Conservation (phyloP, 2,113 vertebrate species). For the Salvelinus sp. region DNA sequence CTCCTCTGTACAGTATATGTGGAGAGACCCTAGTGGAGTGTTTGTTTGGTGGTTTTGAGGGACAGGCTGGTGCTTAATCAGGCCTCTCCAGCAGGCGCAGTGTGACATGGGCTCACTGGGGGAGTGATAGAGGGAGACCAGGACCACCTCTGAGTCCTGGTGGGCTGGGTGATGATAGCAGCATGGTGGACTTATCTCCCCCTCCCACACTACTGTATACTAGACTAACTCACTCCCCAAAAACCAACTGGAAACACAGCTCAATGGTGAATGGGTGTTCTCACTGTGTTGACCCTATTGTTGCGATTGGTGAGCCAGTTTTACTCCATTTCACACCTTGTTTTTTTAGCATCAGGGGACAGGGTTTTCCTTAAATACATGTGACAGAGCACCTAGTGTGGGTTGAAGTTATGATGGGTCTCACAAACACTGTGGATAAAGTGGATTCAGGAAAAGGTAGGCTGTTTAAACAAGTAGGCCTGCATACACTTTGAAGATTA, state of each 20-base stretch:
- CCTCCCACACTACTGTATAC: slow-evolving; percentile 40
- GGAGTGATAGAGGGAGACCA: slow-evolving; percentile 48
- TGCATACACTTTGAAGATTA: not conserved
- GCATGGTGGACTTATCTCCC: slow-evolving; percentile 66
- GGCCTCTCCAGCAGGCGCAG: slow-evolving; percentile 20
- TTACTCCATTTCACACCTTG: not conserved
- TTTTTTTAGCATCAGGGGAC: no score
- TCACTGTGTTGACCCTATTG: not conserved
- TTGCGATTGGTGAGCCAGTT: slow-evolving; percentile 4
- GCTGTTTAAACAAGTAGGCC: not conserved
- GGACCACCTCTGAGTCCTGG: slow-evolving; percentile 41
- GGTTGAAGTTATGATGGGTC: not conserved
- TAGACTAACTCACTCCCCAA: slow-evolving; percentile 1
- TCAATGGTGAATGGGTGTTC: not conserved
- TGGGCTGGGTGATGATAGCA: slow-evolving; percentile 71
- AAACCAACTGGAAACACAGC: slow-evolving; percentile 1
- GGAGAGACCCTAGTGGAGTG: not conserved
- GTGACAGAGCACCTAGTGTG: not conserved
- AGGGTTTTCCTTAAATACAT: not conserved
- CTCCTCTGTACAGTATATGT: not conserved
- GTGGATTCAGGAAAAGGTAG: not conserved
- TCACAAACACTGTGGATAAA: not conserved
- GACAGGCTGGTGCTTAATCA: slow-evolving; percentile 29
- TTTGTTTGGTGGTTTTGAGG: not conserved
- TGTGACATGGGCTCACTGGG: slow-evolving; percentile 7